These are phyloP conservation scores for Deilephila porcellus DNA, from an alignment of 2,888 invertebrate genomes.

Conservation along the genomic window DNA sequence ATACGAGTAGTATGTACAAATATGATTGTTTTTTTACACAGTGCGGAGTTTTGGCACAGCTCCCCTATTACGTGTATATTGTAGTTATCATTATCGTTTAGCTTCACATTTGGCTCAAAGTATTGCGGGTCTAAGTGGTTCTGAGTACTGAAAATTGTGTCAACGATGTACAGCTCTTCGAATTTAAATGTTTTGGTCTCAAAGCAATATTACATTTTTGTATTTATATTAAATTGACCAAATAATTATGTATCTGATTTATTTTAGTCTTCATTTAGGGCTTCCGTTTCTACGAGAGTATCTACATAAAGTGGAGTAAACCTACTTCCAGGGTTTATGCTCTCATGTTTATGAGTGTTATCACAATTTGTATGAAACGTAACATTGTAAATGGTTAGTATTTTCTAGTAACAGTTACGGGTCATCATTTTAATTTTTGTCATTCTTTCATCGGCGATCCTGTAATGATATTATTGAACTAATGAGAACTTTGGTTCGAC, in stretches of 20 bases:
- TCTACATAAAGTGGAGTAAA: too few species aligned
- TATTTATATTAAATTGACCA: too few species aligned
- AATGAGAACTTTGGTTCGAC: not conserved
- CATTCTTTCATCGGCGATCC: too few species aligned
- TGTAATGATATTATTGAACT: not conserved
- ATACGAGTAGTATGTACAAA: not conserved
- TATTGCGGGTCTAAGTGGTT: not conserved
- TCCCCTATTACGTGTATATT: not conserved
- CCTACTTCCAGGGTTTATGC: too few species aligned
- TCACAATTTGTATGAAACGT: too few species aligned
- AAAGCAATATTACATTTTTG: not conserved
- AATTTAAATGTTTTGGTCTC: not conserved
- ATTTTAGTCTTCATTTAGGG: too few species aligned
- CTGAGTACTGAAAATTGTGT: slow-evolving; percentile 6
- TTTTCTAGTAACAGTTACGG: too few species aligned
- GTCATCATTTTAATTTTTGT: too few species aligned
- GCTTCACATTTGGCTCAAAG: slow-evolving; percentile 20
- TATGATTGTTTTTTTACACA: not conserved
- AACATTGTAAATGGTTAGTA: too few species aligned
- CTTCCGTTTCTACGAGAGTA: too few species aligned
- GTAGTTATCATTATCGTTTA: slow-evolving; percentile 25
- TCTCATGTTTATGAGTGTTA: too few species aligned
- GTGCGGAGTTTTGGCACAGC: not conserved
- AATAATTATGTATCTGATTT: too few species aligned
- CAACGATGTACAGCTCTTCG: not conserved